Base-by-base conservation (phyloP, 2,797 vertebrate species). In the Cirrhinus molitorella region DNA sequence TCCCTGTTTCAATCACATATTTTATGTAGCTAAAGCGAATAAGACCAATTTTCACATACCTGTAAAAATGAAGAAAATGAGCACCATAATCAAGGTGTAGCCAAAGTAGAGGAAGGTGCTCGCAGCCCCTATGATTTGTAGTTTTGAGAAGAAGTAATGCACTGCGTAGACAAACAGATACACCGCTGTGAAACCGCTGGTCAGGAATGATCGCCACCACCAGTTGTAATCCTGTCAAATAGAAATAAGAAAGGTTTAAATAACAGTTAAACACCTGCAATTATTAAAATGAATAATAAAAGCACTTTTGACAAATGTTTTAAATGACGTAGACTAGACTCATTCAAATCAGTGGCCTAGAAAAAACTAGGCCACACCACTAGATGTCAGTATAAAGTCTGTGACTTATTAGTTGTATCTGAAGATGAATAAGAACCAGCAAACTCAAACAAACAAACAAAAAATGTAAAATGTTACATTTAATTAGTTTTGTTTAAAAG, bases 21-120 rank as follows among this genome's bases (percentile, higher is more conserved):
- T 1, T 8, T 40, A 40, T 40, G 9, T 40, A 40, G 49, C 16
- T 57, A 57, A 45, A 59, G 2, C 4, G 0, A 72, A 63, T 34
- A 3, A 61, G 16, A 55, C 19, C n/a, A 43, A 57, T 7, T 17
- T 40, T 59, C 51, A 47, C 93, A 93, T 85, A 96, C 97, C 97
- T 90, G 96, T 97, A 91, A 99, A 98, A 89, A 99, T 96, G 93
- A 99, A 97, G 92, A 97, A 99, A 92, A 97, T 97, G 87, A 98
- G 95, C 79, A 97, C 96, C 94, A 97, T 97, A 84, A 98, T 97
- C 95, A 95, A 91, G 0, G 94, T 97, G 92, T 98, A 99, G 85
- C 97, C 96, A 14, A 98, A 97, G 93, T 97, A 99, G 83, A 99
- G 96, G 91, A 97, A 95, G 79, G 95, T 96, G 89, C 96, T 98